A percentile compares a stretch with the other conserved stretches of the same genome.
Evolutionary conservation across 2,888 invertebrate species (phyloP).

Genomic region (Dexiosoma caninum): DNA sequence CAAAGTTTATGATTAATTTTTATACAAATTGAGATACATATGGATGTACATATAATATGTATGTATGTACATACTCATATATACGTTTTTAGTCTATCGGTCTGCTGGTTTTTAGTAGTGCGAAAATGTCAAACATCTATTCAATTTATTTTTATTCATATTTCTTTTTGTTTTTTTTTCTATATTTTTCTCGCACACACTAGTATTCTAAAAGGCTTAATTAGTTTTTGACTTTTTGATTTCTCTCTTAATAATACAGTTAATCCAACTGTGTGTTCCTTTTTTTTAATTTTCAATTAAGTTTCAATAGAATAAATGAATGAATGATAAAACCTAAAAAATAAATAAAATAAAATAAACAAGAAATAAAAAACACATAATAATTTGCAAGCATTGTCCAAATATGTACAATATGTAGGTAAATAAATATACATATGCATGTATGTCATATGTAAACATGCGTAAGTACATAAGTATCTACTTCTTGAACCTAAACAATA

Average conservation of each 20-base stretch:
- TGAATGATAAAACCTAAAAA: not conserved
- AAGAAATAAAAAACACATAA: not conserved
- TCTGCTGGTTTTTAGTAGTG: conserved; percentile 23
- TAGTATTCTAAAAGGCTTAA: conserved; percentile 44
- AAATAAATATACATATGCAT: too few species aligned
- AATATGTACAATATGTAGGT: too few species aligned
- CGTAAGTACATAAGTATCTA: too few species aligned
- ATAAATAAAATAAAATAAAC: not conserved
- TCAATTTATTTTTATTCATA: conserved; percentile 36
- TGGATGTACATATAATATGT: too few species aligned
- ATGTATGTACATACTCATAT: too few species aligned
- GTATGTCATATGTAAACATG: too few species aligned
- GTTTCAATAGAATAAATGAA: conserved; percentile 29
- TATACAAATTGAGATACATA: not conserved
- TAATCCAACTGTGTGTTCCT: conserved; percentile 7
- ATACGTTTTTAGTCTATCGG: too few species aligned
- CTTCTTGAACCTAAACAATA: too few species aligned
- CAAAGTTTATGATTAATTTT: conserved; percentile 32
- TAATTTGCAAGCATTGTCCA: too few species aligned
- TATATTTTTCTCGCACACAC: not conserved
- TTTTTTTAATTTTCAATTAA: conserved; percentile 18
- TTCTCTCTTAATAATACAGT: conserved; percentile 26
- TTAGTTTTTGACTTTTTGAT: conserved; percentile 59
- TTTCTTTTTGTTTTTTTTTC: conserved; percentile 1
- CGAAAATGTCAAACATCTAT: conserved; percentile 17